Base-by-base conservation (phyloP, 2,888 invertebrate species). In the Dryomyza anilis region DNA sequence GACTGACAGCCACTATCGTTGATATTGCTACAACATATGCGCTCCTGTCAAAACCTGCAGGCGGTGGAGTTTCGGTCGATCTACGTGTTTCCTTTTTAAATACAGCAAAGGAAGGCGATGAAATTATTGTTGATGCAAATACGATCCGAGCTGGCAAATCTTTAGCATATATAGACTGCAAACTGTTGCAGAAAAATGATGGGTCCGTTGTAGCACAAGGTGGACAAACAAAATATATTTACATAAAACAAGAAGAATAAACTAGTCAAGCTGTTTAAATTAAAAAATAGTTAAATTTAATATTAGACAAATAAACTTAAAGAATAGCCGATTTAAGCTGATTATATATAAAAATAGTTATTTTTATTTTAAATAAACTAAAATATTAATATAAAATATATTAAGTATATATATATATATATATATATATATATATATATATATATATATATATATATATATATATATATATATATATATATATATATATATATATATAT, bases 41-140 rank as follows among this genome's bases (percentile, higher is more conserved):
- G 0, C 79, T 95, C 2, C 86, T 91, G 77, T 88, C 92, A 0
- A 86, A 88, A 71, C 86, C 84, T 36, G 84, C 86, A 3, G 85
- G 85, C 50, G 87, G 91, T 58, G 94, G 95, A 19, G 92, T 94
- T 1, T 93, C 93, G 10, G 89, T 96, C n/a, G 91, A 95, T 77
- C 83, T 97, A 30, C 90, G 90, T 82, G 86, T 96, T 2, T 95
- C 93, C 69, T 96, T 91, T 76, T 78, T 94, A 74, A 89, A 88
- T 74, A 88, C 90, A 30, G 95, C 93, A 0, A 86, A 85, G 71
- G 86, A 89, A 71, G 95, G 95, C 1, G 94, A 96, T 69, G 87
- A 88, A 52, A 85, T 97, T 52, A 84, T 91, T 68, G 88, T 96
- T 3, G 91, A 93, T 78, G 92, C 95, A 0, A 86, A 86, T 63